Conservation (phyloP, 2,113 vertebrate genomes). For the Empidonax alnorum region DNA sequence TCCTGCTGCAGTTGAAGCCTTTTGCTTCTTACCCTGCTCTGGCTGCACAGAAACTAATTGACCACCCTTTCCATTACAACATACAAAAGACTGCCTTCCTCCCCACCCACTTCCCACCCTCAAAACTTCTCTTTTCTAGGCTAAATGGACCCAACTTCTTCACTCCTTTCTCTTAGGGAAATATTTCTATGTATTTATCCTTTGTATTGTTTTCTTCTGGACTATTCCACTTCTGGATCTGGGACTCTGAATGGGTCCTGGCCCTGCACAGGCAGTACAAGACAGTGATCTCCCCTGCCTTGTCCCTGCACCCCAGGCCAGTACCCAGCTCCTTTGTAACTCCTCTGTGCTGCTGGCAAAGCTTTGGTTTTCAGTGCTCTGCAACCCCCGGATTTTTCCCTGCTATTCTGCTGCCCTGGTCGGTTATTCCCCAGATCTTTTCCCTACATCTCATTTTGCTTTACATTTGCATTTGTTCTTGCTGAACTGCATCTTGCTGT, state of each 20-base stretch:
- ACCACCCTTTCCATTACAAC: constrained; percentile 31
- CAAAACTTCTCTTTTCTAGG: constrained; percentile 11
- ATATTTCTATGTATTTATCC: not conserved
- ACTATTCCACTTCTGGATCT: not conserved
- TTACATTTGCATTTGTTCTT: constrained; percentile 39
- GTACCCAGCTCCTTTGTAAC: not conserved
- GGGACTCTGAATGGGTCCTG: not conserved
- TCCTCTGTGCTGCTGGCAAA: not conserved
- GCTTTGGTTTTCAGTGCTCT: not conserved
- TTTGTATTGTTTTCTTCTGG: not conserved
- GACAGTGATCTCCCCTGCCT: not conserved
- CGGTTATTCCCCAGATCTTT: not conserved
- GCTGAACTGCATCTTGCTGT: not conserved
- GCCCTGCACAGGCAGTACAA: not conserved
- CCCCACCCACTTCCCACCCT: not conserved
- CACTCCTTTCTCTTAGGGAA: not conserved
- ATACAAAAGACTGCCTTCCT: not conserved
- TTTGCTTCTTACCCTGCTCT: not conserved
- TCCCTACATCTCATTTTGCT: not conserved
- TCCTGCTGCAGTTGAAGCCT: not conserved
- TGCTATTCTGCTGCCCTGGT: not conserved
- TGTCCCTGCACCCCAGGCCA: not conserved
- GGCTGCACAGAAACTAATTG: not conserved
- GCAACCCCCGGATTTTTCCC: not conserved
- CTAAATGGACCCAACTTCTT: not conserved